Conservation (phyloP, 2,797 vertebrate species). For the Graptemys geographica region DNA sequence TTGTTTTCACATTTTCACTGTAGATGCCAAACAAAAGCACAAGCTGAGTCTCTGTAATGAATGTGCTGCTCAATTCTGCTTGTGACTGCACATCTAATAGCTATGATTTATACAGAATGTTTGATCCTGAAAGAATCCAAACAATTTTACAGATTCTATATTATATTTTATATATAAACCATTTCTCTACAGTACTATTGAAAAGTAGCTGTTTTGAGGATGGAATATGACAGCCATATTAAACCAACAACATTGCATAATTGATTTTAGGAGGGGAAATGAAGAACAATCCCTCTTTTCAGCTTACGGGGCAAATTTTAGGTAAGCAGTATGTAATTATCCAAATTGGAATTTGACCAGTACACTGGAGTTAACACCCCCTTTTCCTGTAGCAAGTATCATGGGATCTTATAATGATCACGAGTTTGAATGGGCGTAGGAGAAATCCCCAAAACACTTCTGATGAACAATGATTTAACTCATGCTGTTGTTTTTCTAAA, state of each 20-base stretch:
- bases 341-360: conserved; percentile 4
- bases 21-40: accelerated
- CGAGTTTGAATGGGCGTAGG: not conserved
- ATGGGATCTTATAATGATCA: not conserved
- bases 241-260: not conserved
- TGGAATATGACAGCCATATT: not conserved
- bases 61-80: not conserved
- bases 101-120: not conserved
- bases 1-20: not conserved
- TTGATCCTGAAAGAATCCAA: not conserved
- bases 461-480: not conserved
- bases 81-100: not conserved
- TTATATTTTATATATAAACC: not conserved
- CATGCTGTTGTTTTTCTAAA: not conserved
- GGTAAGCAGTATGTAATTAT: conserved; percentile 2
- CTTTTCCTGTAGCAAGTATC: not conserved
- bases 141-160: not conserved
- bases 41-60: not conserved
- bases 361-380: not conserved
- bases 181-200: not conserved
- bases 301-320: conserved; percentile 5
- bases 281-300: not conserved
- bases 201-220: not conserved
- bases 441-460: not conserved
- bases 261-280: not conserved